Conservation (phyloP, 37 sponge, comb jelly and placozoan species). For the Chondrosia reniformis region DNA sequence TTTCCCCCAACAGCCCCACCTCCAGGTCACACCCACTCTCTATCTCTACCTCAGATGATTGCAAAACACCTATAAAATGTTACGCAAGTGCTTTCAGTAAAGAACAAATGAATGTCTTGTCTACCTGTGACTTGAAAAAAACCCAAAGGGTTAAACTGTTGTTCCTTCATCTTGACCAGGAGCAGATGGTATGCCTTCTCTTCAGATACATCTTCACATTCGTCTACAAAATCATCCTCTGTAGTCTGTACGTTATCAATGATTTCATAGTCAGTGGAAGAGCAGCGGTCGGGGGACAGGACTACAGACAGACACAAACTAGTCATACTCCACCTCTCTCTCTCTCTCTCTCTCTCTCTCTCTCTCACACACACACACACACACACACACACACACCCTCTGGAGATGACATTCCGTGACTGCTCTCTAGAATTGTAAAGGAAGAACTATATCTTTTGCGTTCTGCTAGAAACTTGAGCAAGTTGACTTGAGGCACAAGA, state of each 20-base stretch:
- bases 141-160: background rate
- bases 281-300: constrained; percentile 15
- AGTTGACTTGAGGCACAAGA: constrained; percentile 65
- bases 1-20: constrained; percentile 52
- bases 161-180: background rate
- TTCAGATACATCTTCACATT: background rate
- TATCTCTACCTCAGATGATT: background rate
- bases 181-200: no score
- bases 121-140: constrained; percentile 14
- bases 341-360: constrained; percentile 1
- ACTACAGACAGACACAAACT: background rate
- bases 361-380: constrained; percentile 25
- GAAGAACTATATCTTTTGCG: constrained; percentile 30
- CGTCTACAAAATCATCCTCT: background rate
- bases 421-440: constrained; percentile 32
- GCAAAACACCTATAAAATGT: no score
- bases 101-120: no score
- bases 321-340: background rate
- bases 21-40: constrained; percentile 27
- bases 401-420: no score
- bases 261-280: background rate
- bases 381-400: background rate
- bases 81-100: no score
- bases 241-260: background rate
- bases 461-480: constrained; percentile 44